Evolutionary conservation across 2,888 invertebrate genomes (phyloP).

Genomic region (Poecilus cupreus): DNA sequence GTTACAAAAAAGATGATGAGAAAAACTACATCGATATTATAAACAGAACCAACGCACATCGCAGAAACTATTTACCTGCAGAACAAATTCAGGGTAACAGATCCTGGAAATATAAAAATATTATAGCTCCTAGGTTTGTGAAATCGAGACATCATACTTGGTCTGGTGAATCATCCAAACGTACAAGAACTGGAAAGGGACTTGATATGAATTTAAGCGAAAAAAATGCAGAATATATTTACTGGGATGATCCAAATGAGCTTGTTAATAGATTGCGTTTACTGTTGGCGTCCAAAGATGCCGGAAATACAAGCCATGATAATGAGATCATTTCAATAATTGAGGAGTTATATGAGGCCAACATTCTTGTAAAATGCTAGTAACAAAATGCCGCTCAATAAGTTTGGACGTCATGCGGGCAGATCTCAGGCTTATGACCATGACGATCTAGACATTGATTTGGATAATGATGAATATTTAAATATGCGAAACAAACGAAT

Average conservation of each 20-base stretch:
- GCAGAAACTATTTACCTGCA: not conserved
- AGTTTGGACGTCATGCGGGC: no score
- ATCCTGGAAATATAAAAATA: constrained; percentile 1
- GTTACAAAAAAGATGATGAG: not conserved
- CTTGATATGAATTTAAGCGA: constrained; percentile 2
- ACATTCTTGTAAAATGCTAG: constrained; percentile 60
- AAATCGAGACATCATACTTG: not conserved
- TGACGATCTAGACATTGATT: not conserved
- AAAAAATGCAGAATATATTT: constrained; percentile 61
- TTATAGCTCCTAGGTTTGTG: not conserved
- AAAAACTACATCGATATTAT: not conserved
- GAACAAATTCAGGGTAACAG: not conserved
- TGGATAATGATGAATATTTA: constrained; percentile 1
- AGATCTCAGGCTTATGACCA: not conserved
- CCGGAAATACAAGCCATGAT: constrained; percentile 65
- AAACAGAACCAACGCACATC: not conserved
- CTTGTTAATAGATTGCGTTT: constrained; percentile 66
- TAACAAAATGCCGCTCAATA: not conserved
- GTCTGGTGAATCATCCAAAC: not conserved
- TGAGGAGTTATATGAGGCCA: constrained; percentile 64
- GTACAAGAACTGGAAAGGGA: not conserved
- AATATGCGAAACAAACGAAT: no score
- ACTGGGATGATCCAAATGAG: constrained; percentile 67
- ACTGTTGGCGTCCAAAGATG: constrained; percentile 65
- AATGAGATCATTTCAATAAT: constrained; percentile 69